These are phyloP conservation scores for Fragum sueziense DNA, from an alignment of 2,888 invertebrate species.

Conservation along the genomic window DNA sequence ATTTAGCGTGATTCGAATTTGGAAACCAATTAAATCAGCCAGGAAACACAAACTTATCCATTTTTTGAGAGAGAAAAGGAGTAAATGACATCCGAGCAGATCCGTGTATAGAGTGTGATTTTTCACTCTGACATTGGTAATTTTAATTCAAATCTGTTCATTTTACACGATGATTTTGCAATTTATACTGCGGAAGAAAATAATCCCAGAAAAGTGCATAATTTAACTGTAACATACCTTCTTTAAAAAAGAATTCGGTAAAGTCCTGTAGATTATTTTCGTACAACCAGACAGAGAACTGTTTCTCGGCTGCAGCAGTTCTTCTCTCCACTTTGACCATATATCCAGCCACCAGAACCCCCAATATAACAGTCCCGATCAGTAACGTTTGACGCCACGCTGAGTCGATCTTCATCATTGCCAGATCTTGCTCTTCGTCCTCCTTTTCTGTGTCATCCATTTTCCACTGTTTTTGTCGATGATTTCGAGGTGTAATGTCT, in stretches of 20 bases:
- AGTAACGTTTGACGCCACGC: slow-evolving; percentile 27
- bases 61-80: no score
- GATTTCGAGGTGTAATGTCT: not conserved
- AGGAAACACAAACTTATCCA: no score
- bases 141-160: no score
- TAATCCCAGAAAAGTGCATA: no score
- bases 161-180: no score
- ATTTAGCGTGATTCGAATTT: no score
- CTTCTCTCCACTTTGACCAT: slow-evolving; percentile 45
- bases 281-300: slow-evolving; percentile 52
- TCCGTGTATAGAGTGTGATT: no score
- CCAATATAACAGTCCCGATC: slow-evolving; percentile 34
- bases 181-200: no score
- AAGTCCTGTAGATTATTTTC: slow-evolving; percentile 35
- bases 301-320: slow-evolving; percentile 47
- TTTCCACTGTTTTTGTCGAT: not conserved
- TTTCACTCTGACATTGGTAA: no score
- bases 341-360: slow-evolving; percentile 43
- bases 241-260: slow-evolving; percentile 34
- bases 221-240: no score
- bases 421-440: not conserved
- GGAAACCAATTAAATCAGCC: no score
- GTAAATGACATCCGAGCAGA: no score
- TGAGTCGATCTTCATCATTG: slow-evolving; percentile 10
- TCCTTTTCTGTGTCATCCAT: not conserved